Conservation (phyloP, 2,797 vertebrate genomes). For the Morus bassanus region DNA sequence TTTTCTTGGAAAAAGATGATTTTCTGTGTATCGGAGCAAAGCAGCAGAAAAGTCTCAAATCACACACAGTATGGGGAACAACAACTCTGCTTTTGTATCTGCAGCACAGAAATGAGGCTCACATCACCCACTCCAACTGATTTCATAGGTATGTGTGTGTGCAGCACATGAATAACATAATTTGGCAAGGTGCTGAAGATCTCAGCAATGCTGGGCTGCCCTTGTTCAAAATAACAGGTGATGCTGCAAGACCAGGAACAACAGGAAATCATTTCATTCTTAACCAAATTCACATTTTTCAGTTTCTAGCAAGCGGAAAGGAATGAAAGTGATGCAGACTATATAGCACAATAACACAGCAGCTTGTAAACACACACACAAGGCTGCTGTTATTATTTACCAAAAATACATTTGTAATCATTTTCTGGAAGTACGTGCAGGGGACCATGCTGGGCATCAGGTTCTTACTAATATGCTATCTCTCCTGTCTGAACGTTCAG, state of each 20-base stretch:
- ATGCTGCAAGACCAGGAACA: not conserved
- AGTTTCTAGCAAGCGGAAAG: not conserved
- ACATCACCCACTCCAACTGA: not conserved
- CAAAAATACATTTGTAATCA: not conserved
- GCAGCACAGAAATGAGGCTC: not conserved
- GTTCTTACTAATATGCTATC: not conserved
- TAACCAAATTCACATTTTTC: not conserved
- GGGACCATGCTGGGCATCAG: not conserved
- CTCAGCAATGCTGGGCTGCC: not conserved
- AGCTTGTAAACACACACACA: not conserved
- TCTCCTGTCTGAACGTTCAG: not conserved
- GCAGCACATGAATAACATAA: not conserved
- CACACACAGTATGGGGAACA: not conserved
- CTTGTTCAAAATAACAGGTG: not conserved
- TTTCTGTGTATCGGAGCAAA: not conserved
- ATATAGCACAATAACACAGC: not conserved
- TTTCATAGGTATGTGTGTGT: not conserved
- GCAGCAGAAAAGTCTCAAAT: constrained; percentile 24
- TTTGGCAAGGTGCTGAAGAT: not conserved
- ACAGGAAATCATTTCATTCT: not conserved
- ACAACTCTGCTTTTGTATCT: not conserved
- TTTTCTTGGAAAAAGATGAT: constrained; percentile 43
- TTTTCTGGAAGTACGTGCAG: not conserved
- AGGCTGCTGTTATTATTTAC: not conserved
- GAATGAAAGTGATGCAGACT: not conserved